Base-by-base conservation (phyloP, 2,797 vertebrate species). In the Dendrocincla tyrannina region DNA sequence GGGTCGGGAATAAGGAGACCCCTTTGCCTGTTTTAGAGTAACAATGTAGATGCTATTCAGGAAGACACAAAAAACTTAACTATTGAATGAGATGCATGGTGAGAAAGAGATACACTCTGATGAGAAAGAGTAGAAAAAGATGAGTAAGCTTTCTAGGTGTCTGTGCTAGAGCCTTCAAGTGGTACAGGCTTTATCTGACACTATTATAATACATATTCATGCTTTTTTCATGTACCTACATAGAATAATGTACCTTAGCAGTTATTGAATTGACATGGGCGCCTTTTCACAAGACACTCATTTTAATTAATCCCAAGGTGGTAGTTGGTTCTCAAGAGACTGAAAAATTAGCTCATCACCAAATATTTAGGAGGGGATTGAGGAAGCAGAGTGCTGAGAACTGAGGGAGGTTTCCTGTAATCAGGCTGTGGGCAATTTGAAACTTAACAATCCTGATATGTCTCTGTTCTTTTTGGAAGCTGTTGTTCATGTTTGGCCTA, bases 301-400 rank as follows among this genome's bases (percentile, higher is more conserved):
- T 86, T 92, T 96, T 90, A 84, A 89, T 77, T 85, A 80, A 87
- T 46, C 24, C 64, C 70, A n/a, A 87, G 23, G 14, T 63, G 55
- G 30, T 60, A 82, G 67, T 5, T 91, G 17, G 10, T 59, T 94
- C 88, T 78, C 49, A 72, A 47, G 28, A 70, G n/a, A 85, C 85
- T 52, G 39, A 93, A 52, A 82, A 80, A 69, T 28, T 53, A 55
- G 27, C 32, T 77, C 23, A 15, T 47, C 13, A 52, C 17, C 70
- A 60, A 8, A 33, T 17, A 17, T 44, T 41, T 85, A 39, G 70
- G 64, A 91, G 19, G 12, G 7, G 30, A 53, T 4, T 70, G 44
- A 91, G 70, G 83, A 92, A 87, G 13, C 15, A 87, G 41, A 53
- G 6, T 2, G 1, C 35, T 74, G 66, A 84, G 63, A 93, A 64